Evolutionary conservation across 30 jellyfish, hydroid and myxozoan genomes (phyloP).

Genomic region (Turritopsis dohrnii): DNA sequence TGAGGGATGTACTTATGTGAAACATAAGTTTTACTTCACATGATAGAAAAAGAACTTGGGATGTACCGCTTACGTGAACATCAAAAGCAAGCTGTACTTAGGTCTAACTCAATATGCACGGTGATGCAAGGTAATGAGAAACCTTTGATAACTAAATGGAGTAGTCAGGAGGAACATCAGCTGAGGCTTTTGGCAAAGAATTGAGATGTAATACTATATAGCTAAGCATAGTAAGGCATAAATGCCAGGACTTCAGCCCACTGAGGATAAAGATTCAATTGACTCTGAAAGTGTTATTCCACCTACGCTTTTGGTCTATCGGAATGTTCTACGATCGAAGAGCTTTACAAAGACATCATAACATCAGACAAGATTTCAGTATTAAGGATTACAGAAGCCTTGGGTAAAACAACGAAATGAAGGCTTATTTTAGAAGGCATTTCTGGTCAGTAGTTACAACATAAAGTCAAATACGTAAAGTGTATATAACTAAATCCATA

Average conservation of each 20-base stretch:
- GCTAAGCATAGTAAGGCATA: background rate
- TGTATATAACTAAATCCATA: background rate
- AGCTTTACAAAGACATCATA: conserved; percentile 2
- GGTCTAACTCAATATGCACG: background rate
- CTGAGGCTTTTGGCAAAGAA: background rate
- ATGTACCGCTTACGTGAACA: background rate
- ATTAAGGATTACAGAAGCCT: background rate
- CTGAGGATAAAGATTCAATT: background rate
- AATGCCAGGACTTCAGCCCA: background rate
- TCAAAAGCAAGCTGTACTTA: background rate
- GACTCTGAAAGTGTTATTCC: conserved; percentile 5
- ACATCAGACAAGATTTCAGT: background rate
- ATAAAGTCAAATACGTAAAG: background rate
- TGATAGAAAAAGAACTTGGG: background rate
- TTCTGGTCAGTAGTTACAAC: background rate
- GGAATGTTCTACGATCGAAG: background rate
- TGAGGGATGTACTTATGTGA: background rate
- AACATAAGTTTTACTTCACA: background rate
- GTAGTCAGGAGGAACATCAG: background rate
- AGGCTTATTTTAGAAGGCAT: background rate
- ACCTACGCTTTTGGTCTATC: background rate
- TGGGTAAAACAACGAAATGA: background rate
- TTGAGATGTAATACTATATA: background rate
- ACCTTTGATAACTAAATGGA: background rate
- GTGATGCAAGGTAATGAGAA: background rate